Base-by-base conservation (phyloP, 1,140 invertebrate species). In the Drepana arcuata region DNA sequence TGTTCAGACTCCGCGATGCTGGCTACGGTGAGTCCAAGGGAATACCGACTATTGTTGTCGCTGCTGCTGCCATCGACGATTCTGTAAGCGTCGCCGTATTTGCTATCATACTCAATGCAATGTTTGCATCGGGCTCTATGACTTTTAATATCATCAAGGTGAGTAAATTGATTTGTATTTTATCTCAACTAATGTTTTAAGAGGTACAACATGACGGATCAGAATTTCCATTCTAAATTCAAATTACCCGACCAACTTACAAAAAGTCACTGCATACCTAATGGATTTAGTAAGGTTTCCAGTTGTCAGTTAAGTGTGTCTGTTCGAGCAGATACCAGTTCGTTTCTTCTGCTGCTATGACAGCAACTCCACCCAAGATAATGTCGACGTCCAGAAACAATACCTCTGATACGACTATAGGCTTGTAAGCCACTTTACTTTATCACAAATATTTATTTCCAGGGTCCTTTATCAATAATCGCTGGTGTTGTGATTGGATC, bases 21-120 rank as follows among this genome's bases (percentile, higher is more conserved):
- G 94, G 95, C 2, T 95, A 95, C 61, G 97, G 97, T 1, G 90
- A 95, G 1, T 89, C 93, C 18, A 97, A 98, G 86, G 97, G 97
- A 1, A 96, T 99, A 40, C 96, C 97, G 2, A 98, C 96, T 0
- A 82, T 99, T 13, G 91, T 98, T 16, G 93, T 99, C 21, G 97
- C 97, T 0, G 86, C 92, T 1, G 87, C 91, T n/a, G 91, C 92
- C n/a, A 93, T 94, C 24, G 91, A 93, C 52, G 92, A 94, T 75
- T 95, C 96, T 1, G 88, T 93, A 7, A 97, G 95, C 21, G 90
- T 99, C 7, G 96, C 95, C 16, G 90, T 94, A 11, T 99, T 96
- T 66, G 93, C 95, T 30, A 93, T 97, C 26, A 87, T 94, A 10
- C 86, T 92, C 40, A 93, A 93, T 40, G 88, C 95, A 14, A 91